Conservation (phyloP, 2,113 vertebrate genomes). For the Sturnira hondurensis region DNA sequence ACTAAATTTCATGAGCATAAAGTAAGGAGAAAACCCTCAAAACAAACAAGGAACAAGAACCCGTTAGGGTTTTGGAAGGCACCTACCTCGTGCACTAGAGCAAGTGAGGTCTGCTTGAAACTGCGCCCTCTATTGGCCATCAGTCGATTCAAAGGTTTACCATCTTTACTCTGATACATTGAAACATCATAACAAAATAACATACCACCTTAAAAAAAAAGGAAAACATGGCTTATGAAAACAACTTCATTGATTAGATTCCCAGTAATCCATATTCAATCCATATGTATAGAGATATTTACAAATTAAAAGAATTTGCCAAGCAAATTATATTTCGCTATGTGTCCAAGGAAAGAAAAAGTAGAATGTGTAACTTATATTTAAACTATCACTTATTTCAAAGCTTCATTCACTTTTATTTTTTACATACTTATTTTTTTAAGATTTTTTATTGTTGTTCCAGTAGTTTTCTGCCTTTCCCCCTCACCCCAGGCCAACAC, state of each 20-base stretch:
- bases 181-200: constrained; percentile 92
- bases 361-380: neutral
- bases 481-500: too few relatives aligned
- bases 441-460: too few relatives aligned
- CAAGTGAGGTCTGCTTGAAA: constrained; percentile 90
- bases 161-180: constrained; percentile 88
- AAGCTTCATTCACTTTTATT: neutral
- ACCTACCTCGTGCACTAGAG: constrained; percentile 92
- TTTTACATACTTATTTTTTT: too few relatives aligned
- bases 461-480: too few relatives aligned
- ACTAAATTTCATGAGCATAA: neutral
- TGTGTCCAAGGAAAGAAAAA: neutral
- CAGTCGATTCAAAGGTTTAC: constrained; percentile 88
- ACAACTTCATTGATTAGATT: neutral
- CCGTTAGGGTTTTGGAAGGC: neutral
- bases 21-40: neutral
- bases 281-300: neutral
- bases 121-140: constrained; percentile 88
- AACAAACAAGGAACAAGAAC: neutral
- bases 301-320: neutral
- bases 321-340: neutral
- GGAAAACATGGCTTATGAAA: neutral
- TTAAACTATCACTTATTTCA: neutral
- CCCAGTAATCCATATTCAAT: neutral
- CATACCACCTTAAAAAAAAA: constrained; percentile 86